Percentiles rank a stretch among this genome's conserved stretches.
phyloP scores from a whole-genome alignment of 2,113 vertebrate species.

The Tragulus kanchil region DNA sequence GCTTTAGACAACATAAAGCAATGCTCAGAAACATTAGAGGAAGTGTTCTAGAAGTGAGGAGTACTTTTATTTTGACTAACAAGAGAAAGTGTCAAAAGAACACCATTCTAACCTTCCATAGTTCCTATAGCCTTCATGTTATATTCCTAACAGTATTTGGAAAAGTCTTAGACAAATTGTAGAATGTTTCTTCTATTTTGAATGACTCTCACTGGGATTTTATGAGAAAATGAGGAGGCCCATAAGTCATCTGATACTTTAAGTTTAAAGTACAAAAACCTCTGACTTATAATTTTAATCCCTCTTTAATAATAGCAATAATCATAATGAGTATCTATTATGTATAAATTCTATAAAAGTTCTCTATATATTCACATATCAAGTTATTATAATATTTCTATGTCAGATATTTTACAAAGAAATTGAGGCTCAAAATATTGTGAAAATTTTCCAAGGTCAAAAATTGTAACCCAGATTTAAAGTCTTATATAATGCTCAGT shows the following conservation, averaged over 20 bases:
- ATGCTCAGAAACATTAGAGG: not conserved
- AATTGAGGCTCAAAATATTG: too few relatives aligned
- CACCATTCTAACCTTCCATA: not conserved
- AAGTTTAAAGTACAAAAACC: not conserved
- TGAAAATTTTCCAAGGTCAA: not conserved
- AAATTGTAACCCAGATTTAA: not conserved
- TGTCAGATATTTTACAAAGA: not conserved
- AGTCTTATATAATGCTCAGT: rapidly evolving
- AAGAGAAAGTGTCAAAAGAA: not conserved
- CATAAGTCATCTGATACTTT: not conserved
- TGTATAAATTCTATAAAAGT: not conserved
- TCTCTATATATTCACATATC: not conserved
- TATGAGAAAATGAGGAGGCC: not conserved
- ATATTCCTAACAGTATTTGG: not conserved
- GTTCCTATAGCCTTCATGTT: not conserved
- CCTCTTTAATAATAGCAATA: not conserved
- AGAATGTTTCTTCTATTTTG: not conserved
- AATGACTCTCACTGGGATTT: not conserved
- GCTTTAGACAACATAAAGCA: not conserved
- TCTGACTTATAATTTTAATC: not conserved
- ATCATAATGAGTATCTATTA: not conserved
- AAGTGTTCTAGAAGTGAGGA: not conserved
- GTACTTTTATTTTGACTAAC: not conserved
- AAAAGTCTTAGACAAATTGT: not conserved
- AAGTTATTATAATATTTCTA: not conserved